phyloP scores from a whole-genome alignment of 2,113 vertebrate genomes.

The Connochaetes taurinus region DNA sequence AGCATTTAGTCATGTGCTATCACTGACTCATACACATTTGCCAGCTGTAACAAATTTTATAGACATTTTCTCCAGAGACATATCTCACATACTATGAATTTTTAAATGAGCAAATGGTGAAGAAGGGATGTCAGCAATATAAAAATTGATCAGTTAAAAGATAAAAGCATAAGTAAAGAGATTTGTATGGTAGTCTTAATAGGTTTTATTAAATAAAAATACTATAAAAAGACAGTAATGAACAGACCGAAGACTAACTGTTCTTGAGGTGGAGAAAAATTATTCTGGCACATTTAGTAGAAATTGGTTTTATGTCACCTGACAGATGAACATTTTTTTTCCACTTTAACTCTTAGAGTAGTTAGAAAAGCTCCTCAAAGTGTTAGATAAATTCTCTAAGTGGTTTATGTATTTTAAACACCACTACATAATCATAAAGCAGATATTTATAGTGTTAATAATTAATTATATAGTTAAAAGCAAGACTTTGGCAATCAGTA shows the following conservation, averaged over 20 bases:
- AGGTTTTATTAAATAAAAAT: constrained; percentile 99
- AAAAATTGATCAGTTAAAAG: constrained; percentile 99
- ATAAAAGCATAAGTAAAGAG: constrained; percentile 93
- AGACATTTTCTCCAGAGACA: constrained; percentile 93
- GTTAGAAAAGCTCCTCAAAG: constrained; percentile 9
- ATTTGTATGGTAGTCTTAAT: constrained; percentile 99
- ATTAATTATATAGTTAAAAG: constrained; percentile 9
- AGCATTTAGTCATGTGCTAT: constrained; percentile 91
- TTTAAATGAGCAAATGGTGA: constrained; percentile 97
- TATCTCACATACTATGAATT: constrained; percentile 97
- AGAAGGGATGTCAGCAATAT: constrained; percentile 98
- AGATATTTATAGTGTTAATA: neutral
- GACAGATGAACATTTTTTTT: constrained; percentile 77
- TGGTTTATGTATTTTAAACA: neutral
- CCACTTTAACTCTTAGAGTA: constrained; percentile 74
- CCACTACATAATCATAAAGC: neutral
- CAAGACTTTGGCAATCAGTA: neutral
- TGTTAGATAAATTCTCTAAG: neutral
- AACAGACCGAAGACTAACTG: constrained; percentile 81
- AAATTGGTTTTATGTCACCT: constrained; percentile 84
- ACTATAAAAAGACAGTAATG: constrained; percentile 94
- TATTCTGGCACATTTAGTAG: constrained; percentile 81
- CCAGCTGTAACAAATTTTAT: constrained; percentile 93
- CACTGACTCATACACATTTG: constrained; percentile 88
- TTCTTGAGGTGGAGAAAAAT: constrained; percentile 83